A percentile compares a stretch with the other conserved stretches of the same genome.
Evolutionary conservation across 2,888 invertebrate species (phyloP).

Genomic region (Philopedon plagiatum): DNA sequence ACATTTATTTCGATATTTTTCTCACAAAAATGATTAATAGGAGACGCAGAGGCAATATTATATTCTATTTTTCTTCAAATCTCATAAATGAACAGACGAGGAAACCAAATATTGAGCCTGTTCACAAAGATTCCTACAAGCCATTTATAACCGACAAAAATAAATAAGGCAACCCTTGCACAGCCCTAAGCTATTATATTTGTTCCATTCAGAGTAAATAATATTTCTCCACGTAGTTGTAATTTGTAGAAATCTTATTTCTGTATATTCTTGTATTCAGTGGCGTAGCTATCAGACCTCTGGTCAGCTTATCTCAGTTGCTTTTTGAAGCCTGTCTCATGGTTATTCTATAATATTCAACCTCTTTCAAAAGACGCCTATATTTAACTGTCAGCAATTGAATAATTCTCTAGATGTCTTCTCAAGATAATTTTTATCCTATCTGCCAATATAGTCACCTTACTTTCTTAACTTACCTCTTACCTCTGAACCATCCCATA

Average conservation of each 20-base stretch:
- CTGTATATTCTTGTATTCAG: too few relatives aligned
- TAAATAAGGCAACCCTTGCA: slow-evolving; percentile 45
- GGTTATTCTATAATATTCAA: too few relatives aligned
- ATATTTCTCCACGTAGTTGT: slow-evolving; percentile 11
- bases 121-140: slow-evolving; percentile 29
- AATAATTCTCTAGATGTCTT: too few relatives aligned
- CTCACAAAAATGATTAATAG: slow-evolving; percentile 1
- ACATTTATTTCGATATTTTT: neutral
- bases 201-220: slow-evolving; percentile 27
- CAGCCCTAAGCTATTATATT: slow-evolving; percentile 34
- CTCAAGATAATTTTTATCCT: too few relatives aligned
- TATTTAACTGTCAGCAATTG: too few relatives aligned
- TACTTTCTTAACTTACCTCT: too few relatives aligned
- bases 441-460: too few relatives aligned
- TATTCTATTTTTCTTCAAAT: slow-evolving; percentile 25
- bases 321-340: too few relatives aligned
- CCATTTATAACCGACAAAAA: slow-evolving; percentile 42
- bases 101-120: slow-evolving; percentile 35
- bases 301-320: too few relatives aligned
- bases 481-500: too few relatives aligned
- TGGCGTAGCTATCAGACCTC: too few relatives aligned
- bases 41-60: slow-evolving; percentile 23
- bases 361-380: too few relatives aligned
- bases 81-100: slow-evolving; percentile 33
- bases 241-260: neutral